phyloP scores from a whole-genome alignment of 1,140 invertebrate genomes.

The Euwallacea fornicatus region DNA sequence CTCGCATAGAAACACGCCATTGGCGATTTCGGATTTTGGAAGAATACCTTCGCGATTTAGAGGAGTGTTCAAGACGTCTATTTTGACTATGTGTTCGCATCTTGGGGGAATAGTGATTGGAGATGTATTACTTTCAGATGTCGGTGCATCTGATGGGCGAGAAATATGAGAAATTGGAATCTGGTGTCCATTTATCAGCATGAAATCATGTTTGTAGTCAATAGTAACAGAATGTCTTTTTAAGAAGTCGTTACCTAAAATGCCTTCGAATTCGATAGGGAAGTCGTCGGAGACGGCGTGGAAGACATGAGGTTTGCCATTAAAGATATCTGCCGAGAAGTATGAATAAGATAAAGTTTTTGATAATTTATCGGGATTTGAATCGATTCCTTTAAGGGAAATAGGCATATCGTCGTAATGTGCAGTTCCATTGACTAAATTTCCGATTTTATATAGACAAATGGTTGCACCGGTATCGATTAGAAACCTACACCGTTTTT shows the following conservation, averaged over 20 bases:
- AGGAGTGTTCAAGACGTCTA: constrained; percentile 4
- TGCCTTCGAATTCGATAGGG: constrained; percentile 13
- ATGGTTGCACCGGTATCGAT: constrained; percentile 1
- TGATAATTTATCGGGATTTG: neutral
- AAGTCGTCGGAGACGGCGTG: constrained; percentile 11
- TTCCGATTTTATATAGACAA: constrained; percentile 3
- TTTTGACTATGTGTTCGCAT: constrained; percentile 8
- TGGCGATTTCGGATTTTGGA: neutral
- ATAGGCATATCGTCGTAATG: neutral
- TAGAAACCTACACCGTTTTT: neutral
- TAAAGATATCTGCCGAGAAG: neutral
- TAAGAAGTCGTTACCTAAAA: constrained; percentile 12
- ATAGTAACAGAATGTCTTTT: neutral
- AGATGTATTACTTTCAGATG: too few relatives aligned
- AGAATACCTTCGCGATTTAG: constrained; percentile 6
- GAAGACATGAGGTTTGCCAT: neutral
- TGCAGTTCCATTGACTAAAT: neutral
- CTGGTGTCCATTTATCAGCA: neutral
- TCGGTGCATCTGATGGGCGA: neutral
- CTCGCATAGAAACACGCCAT: neutral
- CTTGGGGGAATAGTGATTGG: constrained; percentile 10
- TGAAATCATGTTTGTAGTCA: constrained; percentile 2
- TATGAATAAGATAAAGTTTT: constrained; percentile 11
- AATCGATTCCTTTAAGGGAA: constrained; percentile 9
- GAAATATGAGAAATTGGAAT: neutral